Base-by-base conservation (phyloP, 2,888 invertebrate genomes). In the Sinohyriopsis cumingii region DNA sequence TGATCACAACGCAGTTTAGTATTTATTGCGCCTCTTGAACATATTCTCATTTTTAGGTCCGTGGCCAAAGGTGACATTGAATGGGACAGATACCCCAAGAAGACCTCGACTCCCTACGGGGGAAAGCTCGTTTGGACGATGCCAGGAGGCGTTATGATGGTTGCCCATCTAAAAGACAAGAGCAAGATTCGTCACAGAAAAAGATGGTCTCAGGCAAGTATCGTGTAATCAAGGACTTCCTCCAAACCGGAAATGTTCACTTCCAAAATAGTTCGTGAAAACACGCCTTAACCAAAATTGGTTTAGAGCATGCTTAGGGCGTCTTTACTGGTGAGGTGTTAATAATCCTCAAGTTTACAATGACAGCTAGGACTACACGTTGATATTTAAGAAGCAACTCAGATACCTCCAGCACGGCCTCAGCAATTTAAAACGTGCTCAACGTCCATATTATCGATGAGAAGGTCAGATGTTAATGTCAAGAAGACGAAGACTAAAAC, bases 161-260 rank as follows among this genome's bases (percentile, higher is more conserved):
- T 96, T 74, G 96, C 96, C 28, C 99, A 99, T 91, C 92, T 99
- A 81, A 99, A 99, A 91, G 98, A 99, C 89, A 99, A 98, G 90
- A 94, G 94, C 87, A 96, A 96, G 89, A 98, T 99, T 86, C 94
- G 99, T 86, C 97, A 98, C 92, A 95, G 96, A 87, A 99, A 99
- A 91, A 94, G 99, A 85, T 99, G 99, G 99, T 98, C 98, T 74
- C 99, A 99, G 93, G 94, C 94, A 89, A 72, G 72, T 45, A 59
- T 59, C 7, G 19, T 33, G 7, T 33, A 33, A 1, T 33, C 9
- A 33, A 7, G 7, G 9, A 33, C 33, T 0, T 33, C 33, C 9
- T 33, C 9, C 33, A 9, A 33, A 33, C 33, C 33, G 9, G 33
- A 33, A 33, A 9, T 9, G 1, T 33, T 33, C 33, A 9, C 7